Evolutionary conservation across 2,888 invertebrate species (phyloP), one percentile per base, ranked within the genome.

Genomic region (Drosophila subquinaria): DNA sequence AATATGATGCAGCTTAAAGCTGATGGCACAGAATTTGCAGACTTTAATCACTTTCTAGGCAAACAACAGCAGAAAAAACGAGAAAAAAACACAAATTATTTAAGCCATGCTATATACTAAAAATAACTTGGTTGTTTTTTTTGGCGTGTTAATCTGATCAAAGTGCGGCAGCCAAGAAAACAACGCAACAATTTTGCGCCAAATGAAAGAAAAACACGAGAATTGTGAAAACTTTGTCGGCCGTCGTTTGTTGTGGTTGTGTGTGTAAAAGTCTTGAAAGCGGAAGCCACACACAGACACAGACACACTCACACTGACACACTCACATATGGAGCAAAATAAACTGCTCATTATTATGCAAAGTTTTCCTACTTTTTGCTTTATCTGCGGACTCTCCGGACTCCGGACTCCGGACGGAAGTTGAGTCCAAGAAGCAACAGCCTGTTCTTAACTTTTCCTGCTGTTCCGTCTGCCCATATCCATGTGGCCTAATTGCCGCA

Each of bases 261-360:
- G 38, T 83, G 82, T 23, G 20, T 13, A 23, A 35, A 35, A 64
- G 45, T 23, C 70, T 59, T 69, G 84, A 66, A 73, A 79, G 43
- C 63, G 82, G 79, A 88, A 79, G 66, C 79, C 60, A 68, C 69
- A 59, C 64, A 71, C 67, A 65, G 40, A 20, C 33, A 17, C 55
- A 42, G 35, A 35, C 60, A 69, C 71, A 61, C 70, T 45, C 30
- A 20, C 56, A 43, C 40, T 27, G 56, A 30, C 42, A 61, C 38
- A 63, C 56, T 38, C 48, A 60, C 61, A 63, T 42, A 64, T 53
- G 55, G 33, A 62, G 65, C 47, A 43, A 76, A 83, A 87, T 86
- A 77, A 88, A 88, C 88, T 79, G 82, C 81, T 88, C 88, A 88
- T 88, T 85, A 88, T 74, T 81, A 89, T 88, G 86, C 88, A 87